Base-by-base conservation (phyloP, 2,888 invertebrate species). In the Gymnosoma rotundatum region DNA sequence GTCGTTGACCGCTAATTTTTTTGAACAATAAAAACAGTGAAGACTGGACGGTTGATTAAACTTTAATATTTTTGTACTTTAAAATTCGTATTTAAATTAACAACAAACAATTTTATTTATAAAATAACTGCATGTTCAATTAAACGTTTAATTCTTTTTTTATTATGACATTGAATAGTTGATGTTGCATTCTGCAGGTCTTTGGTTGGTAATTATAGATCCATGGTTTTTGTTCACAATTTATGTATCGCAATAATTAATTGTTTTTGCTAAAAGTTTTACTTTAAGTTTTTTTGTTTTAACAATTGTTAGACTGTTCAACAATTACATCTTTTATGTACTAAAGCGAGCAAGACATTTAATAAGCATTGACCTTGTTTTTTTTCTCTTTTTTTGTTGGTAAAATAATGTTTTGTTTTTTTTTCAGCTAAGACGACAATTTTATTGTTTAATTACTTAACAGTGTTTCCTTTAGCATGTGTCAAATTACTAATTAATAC, bases 1-100 rank as follows among this genome's bases (percentile, higher is more conserved):
- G n/a, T 52, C 50, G 4, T 52, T 52, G 50, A 52, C 50, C 50
- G 50, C 18, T 52, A 9, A 20, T 52, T 18, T 18, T 25, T 52
- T 48, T 7, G 20, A 0, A 18, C 21, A 70, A 52, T 20, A 16
- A 8, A 54, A 54, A 52, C 67, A 50, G 25, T 32, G 3, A 73
- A 60, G 20, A 78, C 42, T 69, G 58, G 36, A 70, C 52, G 81
- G 63, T 81, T 81, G 81, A 84, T 80, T 81, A 73, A 67, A 81
- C 56, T 83, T 69, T 56, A 52, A 20, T 48, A 48, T 16, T n/a
- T 48, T 48, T 48, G 16, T 48, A 48, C 4, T 48, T 48, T 20
- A 9, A 52, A 20, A 18, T 52, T 52, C 10, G 48, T 48, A 8
- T 52, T 5, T 18, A 48, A 48, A 48, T 48, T 45, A 25, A 25